Percentiles rank a stretch among this genome's conserved stretches.
phyloP scores from a whole-genome alignment of 2,888 invertebrate species.

The Idaea dimidiata region DNA sequence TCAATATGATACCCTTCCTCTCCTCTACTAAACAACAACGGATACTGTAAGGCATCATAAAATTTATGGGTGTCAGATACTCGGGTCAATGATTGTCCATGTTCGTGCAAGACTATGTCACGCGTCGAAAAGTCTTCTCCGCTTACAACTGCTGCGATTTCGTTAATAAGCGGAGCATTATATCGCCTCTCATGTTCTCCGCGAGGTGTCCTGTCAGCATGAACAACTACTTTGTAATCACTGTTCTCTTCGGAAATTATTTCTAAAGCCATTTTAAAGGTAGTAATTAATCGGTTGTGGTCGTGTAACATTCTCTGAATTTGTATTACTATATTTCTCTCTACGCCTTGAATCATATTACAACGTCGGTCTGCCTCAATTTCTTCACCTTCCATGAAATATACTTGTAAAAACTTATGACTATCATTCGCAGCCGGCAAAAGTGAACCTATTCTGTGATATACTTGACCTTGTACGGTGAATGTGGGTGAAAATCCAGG shows the following conservation, averaged over 20 bases:
- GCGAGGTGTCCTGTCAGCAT: constrained; percentile 33
- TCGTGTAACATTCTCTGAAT: constrained; percentile 35
- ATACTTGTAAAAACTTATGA: constrained; percentile 42
- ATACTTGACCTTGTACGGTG: constrained; percentile 25
- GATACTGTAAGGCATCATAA: constrained; percentile 51
- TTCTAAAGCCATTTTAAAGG: constrained; percentile 39
- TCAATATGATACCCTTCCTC: constrained; percentile 38
- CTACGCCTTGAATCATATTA: constrained; percentile 30
- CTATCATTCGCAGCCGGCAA: too few relatives aligned
- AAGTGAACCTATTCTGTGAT: constrained; percentile 9
- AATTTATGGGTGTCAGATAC: constrained; percentile 41
- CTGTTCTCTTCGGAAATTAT: constrained; percentile 31
- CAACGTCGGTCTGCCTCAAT: constrained; percentile 29
- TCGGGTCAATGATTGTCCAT: constrained; percentile 30
- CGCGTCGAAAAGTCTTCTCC: background rate
- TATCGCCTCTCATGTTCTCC: background rate
- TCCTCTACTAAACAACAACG: constrained; percentile 42
- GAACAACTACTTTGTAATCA: constrained; percentile 37
- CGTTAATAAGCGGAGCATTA: background rate
- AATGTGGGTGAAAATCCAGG: too few relatives aligned
- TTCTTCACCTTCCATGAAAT: constrained; percentile 38
- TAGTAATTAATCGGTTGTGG: constrained; percentile 32
- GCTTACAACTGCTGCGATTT: background rate
- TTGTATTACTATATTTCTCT: constrained; percentile 30
- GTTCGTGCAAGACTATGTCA: constrained; percentile 1